Percentiles rank a stretch among this genome's conserved stretches.
These are phyloP conservation scores for Clepsis dumicolana DNA, from an alignment of 2,888 invertebrate species.

Conservation along the genomic window DNA sequence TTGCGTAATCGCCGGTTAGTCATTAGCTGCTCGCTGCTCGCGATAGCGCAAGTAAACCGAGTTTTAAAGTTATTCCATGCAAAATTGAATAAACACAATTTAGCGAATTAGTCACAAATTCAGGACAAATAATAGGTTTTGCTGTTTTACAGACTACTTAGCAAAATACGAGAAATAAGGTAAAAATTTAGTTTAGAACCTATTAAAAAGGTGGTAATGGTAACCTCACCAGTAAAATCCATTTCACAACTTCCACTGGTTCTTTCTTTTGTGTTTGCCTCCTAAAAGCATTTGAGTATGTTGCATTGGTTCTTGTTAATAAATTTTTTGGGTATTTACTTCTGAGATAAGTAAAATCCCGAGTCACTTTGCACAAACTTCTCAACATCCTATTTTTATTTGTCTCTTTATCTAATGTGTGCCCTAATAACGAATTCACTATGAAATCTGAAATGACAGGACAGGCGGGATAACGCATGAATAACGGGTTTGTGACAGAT, in stretches of 20 bases:
- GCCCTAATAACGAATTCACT: too few relatives aligned
- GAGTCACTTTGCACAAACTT: slow-evolving; percentile 52
- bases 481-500: too few relatives aligned
- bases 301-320: slow-evolving; percentile 57
- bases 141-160: not conserved
- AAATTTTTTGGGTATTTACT: slow-evolving; percentile 51
- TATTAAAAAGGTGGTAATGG: slow-evolving; percentile 25
- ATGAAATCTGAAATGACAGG: too few relatives aligned
- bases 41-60: not conserved
- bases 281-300: slow-evolving; percentile 59
- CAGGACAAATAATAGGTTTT: too few relatives aligned
- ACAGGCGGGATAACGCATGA: too few relatives aligned
- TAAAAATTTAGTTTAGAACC: not conserved
- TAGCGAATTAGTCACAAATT: not conserved
- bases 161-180: not conserved
- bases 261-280: slow-evolving; percentile 64
- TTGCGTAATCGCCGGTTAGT: slow-evolving; percentile 1
- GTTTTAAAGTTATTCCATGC: not conserved
- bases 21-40: not conserved
- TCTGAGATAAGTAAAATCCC: slow-evolving; percentile 48
- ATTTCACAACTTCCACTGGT: slow-evolving; percentile 73
- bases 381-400: slow-evolving; percentile 55
- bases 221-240: slow-evolving; percentile 72
- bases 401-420: too few relatives aligned
- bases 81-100: not conserved